Evolutionary conservation across 2,797 vertebrate genomes (phyloP).

Genomic region (Lithobates sylvaticus): DNA sequence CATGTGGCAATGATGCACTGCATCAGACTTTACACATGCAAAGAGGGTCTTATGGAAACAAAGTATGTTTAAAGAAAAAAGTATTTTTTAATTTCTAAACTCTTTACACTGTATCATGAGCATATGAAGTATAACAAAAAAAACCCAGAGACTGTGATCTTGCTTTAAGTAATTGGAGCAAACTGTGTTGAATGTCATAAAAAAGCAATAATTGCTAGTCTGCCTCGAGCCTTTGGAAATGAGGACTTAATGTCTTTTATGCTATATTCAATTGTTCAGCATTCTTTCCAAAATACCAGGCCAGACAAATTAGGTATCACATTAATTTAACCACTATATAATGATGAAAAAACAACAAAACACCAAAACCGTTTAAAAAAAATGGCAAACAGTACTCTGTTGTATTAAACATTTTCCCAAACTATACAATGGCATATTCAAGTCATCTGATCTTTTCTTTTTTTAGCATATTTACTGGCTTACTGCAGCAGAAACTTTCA

Average conservation of each 20-base stretch:
- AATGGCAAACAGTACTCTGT: constrained; percentile 57
- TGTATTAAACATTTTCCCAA: constrained; percentile 69
- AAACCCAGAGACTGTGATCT: constrained; percentile 85
- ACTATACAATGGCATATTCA: constrained; percentile 55
- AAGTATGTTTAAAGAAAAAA: constrained; percentile 12
- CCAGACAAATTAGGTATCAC: constrained; percentile 74
- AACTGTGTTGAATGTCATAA: constrained; percentile 93
- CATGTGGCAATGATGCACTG: constrained; percentile 61
- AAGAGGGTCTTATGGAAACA: not conserved
- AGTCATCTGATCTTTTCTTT: constrained; percentile 67
- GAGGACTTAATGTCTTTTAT: constrained; percentile 79
- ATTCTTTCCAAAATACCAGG: constrained; percentile 72
- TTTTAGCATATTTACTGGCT: constrained; percentile 63
- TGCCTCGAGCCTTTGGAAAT: constrained; percentile 85
- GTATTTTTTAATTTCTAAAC: constrained; percentile 1
- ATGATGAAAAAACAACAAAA: constrained; percentile 71
- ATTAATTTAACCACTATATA: constrained; percentile 74
- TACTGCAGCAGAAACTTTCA: constrained; percentile 69
- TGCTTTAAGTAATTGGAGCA: constrained; percentile 91
- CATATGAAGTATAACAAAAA: constrained; percentile 57
- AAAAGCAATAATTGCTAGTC: constrained; percentile 90
- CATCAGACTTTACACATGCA: not conserved
- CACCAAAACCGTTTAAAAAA: constrained; percentile 38
- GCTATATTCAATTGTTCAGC: constrained; percentile 78
- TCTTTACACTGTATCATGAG: constrained; percentile 21